Conservation (phyloP, 2,888 invertebrate species). For the Zhengitettix transpicula region DNA sequence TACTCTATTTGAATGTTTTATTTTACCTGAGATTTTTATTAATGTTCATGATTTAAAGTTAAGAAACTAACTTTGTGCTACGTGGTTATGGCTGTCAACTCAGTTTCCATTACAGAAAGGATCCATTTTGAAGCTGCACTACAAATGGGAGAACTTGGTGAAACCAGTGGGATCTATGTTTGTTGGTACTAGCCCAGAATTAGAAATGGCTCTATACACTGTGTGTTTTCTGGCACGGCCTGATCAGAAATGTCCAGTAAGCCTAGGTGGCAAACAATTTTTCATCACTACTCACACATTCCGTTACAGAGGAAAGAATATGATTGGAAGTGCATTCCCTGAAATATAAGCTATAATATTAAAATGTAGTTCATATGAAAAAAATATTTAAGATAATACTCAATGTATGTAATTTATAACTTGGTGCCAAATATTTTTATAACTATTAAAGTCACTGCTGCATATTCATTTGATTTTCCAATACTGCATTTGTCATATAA, state of each 20-base stretch:
- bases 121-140: slow-evolving; percentile 51
- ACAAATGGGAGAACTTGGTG: slow-evolving; percentile 48
- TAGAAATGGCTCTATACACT: slow-evolving; percentile 80
- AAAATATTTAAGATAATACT: too few species aligned
- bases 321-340: slow-evolving; percentile 69
- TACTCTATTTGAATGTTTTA: too few species aligned
- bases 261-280: slow-evolving; percentile 51
- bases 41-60: too few species aligned
- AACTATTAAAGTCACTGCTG: too few species aligned
- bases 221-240: slow-evolving; percentile 67
- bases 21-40: too few species aligned
- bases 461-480: too few species aligned
- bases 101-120: slow-evolving; percentile 48
- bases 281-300: slow-evolving; percentile 57
- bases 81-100: not conserved
- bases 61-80: too few species aligned
- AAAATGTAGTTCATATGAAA: too few species aligned
- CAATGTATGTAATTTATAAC: too few species aligned
- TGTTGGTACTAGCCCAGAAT: slow-evolving; percentile 75
- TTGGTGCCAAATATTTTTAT: too few species aligned
- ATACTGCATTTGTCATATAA: too few species aligned
- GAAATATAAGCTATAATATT: too few species aligned
- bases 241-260: slow-evolving; percentile 55
- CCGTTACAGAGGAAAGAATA: slow-evolving; percentile 56
- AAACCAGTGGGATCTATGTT: slow-evolving; percentile 68